phyloP scores from a whole-genome alignment of 2,113 vertebrate species.

The Myotis yumanensis region DNA sequence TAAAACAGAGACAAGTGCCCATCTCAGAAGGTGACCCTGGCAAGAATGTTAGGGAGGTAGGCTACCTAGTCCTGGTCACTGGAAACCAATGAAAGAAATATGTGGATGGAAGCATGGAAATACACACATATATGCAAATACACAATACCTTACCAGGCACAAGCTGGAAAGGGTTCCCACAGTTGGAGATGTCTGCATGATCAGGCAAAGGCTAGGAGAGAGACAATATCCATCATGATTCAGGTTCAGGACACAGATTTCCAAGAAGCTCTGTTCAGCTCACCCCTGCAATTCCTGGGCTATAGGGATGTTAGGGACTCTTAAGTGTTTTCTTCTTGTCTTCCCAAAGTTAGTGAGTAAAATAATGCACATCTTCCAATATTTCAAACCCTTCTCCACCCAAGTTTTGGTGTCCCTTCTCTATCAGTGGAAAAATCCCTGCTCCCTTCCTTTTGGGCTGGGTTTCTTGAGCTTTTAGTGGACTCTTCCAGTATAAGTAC shows the following conservation, averaged over 20 bases:
- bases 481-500: constrained; percentile 49
- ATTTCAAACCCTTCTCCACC: constrained; percentile 69
- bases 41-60: constrained; percentile 14
- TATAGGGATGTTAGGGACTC: constrained; percentile 25
- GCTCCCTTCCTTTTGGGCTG: constrained; percentile 65
- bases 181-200: constrained; percentile 80
- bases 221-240: constrained; percentile 67
- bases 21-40: background rate
- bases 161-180: constrained; percentile 82
- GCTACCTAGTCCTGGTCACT: background rate
- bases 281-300: constrained; percentile 40
- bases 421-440: constrained; percentile 42
- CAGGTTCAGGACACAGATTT: constrained; percentile 50
- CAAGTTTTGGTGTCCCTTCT: constrained; percentile 59
- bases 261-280: constrained; percentile 55
- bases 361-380: constrained; percentile 59
- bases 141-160: constrained; percentile 77
- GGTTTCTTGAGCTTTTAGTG: constrained; percentile 51
- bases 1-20: constrained; percentile 25
- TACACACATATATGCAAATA: background rate
- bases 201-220: constrained; percentile 81
- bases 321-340: constrained; percentile 43
- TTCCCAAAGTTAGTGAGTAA: constrained; percentile 67
- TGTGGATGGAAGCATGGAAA: background rate
- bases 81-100: constrained; percentile 30